A percentile compares a stretch with the other conserved stretches of the same genome.
phyloP scores from a whole-genome alignment of 1,140 invertebrate species.

The Panulirus ornatus region DNA sequence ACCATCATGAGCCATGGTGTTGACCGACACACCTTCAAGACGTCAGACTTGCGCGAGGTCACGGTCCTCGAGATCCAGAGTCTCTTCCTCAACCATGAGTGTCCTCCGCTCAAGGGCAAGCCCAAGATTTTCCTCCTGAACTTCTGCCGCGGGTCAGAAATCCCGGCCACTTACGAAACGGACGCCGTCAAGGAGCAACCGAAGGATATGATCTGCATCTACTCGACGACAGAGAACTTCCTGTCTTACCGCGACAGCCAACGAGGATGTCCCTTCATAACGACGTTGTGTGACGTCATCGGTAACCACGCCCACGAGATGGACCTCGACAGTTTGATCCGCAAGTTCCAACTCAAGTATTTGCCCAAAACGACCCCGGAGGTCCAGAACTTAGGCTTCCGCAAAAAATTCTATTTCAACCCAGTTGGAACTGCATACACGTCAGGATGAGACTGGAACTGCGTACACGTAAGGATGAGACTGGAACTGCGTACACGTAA shows the following conservation, averaged over 20 bases:
- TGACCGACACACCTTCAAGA: background rate
- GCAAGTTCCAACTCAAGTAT: background rate
- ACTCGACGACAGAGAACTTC: constrained; percentile 21
- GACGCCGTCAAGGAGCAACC: constrained; percentile 1
- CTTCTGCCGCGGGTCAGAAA: constrained; percentile 1
- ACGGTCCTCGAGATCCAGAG: background rate
- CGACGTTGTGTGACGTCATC: background rate
- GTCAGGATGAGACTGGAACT: no score
- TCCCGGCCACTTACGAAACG: background rate
- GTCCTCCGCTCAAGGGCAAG: constrained; percentile 1
- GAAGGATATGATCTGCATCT: constrained; percentile 20
- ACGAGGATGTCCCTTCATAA: constrained; percentile 21
- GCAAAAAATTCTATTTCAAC: constrained; percentile 40
- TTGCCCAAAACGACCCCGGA: background rate
- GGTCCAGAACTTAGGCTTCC: constrained; percentile 17
- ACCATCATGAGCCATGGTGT: constrained; percentile 37
- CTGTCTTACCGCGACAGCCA: background rate
- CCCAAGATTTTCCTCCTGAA: constrained; percentile 40
- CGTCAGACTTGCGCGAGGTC: constrained; percentile 3
- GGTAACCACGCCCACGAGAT: background rate
- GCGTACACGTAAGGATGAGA: no score
- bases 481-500: no score
- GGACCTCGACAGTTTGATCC: constrained; percentile 2
- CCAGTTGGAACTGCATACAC: background rate
- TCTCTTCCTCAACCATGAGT: background rate